Evolutionary conservation across 2,797 vertebrate genomes (phyloP).

Genomic region (Gastrophryne carolinensis): DNA sequence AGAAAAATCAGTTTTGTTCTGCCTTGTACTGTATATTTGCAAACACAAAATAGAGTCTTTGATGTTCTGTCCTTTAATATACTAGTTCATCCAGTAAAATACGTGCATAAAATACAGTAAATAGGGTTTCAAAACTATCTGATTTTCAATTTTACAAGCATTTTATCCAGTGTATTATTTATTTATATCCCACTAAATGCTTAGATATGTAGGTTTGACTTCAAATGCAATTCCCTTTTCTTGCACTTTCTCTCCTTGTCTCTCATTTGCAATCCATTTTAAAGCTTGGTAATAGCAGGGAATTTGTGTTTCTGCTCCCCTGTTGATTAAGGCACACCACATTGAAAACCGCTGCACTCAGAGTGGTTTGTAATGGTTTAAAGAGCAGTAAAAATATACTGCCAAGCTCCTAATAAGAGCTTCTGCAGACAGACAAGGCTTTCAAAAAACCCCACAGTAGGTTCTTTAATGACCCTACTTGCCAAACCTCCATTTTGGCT

Average conservation of each 20-base stretch:
- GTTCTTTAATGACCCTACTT: conserved; percentile 47
- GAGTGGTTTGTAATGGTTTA: conserved; percentile 51
- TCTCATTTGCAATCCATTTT: conserved; percentile 48
- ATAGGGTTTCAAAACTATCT: conserved; percentile 7
- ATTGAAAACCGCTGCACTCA: conserved; percentile 46
- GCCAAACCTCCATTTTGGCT: conserved; percentile 49
- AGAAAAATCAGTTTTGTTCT: no score
- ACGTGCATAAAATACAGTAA: conserved; percentile 3
- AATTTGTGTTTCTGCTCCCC: conserved; percentile 46
- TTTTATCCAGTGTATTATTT: conserved; percentile 24
- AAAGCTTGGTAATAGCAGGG: conserved; percentile 38
- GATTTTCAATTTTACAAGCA: conserved; percentile 11
- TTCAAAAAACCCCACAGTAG: conserved; percentile 47
- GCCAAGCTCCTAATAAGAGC: conserved; percentile 45
- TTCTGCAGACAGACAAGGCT: conserved; percentile 43
- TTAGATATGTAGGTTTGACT: conserved; percentile 30
- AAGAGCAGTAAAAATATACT: conserved; percentile 45
- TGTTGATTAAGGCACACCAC: conserved; percentile 47
- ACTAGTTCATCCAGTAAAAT: neutral
- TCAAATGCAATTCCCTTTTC: conserved; percentile 26
- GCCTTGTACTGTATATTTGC: neutral
- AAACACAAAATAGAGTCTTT: neutral
- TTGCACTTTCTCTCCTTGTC: conserved; percentile 15
- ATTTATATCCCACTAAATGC: conserved; percentile 39
- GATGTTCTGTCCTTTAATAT: neutral